Evolutionary conservation across 2,888 invertebrate genomes (phyloP).

Genomic region (Lymantria monacha): DNA sequence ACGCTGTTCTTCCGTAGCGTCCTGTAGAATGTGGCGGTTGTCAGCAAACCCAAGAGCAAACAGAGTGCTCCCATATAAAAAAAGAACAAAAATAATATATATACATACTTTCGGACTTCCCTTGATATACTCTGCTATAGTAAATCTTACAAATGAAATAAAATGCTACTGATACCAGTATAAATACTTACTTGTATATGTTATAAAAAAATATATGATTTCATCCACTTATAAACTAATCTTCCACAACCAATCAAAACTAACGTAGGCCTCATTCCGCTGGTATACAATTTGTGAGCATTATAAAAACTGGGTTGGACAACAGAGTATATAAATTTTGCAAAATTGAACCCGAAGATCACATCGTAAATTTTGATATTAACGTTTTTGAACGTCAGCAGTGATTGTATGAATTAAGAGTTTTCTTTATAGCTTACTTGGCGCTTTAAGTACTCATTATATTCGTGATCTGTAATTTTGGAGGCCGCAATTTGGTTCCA

Average conservation of each 20-base stretch:
- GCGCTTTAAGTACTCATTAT: conserved; percentile 46
- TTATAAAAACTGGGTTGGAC: conserved; percentile 49
- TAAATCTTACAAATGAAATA: too few species aligned
- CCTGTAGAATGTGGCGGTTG: too few species aligned
- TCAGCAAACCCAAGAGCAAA: too few species aligned
- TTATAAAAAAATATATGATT: conserved; percentile 14
- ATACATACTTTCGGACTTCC: too few species aligned
- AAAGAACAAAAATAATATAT: too few species aligned
- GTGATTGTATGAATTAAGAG: conserved; percentile 38
- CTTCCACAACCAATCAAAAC: conserved; percentile 25
- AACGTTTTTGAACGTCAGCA: conserved; percentile 31
- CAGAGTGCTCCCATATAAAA: too few species aligned
- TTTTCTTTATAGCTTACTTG: conserved; percentile 35
- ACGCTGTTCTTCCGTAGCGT: too few species aligned
- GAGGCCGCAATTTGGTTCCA: conserved; percentile 36
- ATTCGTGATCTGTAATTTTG: conserved; percentile 46
- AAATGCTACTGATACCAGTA: conserved; percentile 23
- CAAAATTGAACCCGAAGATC: conserved; percentile 52
- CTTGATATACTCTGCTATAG: too few species aligned
- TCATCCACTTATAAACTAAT: conserved; percentile 31
- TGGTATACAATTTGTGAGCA: conserved; percentile 35
- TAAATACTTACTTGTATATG: background rate
- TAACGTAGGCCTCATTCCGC: conserved; percentile 24
- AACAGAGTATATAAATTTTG: conserved; percentile 58
- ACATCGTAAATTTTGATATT: conserved; percentile 58